These are phyloP conservation scores for Hydraecia micacea DNA, from an alignment of 2,888 invertebrate species.

Conservation along the genomic window DNA sequence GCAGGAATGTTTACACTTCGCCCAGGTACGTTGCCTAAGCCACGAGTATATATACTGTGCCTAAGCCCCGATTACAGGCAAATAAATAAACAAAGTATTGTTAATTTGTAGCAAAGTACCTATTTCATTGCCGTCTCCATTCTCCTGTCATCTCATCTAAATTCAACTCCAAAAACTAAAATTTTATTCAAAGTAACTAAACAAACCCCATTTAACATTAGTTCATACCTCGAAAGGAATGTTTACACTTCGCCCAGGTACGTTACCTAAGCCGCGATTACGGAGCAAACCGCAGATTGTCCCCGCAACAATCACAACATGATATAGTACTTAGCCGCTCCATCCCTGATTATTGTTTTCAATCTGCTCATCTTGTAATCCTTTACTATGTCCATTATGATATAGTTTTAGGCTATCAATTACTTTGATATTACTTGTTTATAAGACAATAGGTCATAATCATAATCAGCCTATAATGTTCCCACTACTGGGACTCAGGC, in stretches of 20 bases:
- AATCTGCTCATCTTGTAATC: background rate
- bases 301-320: constrained; percentile 46
- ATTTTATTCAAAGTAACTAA: background rate
- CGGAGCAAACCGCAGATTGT: constrained; percentile 49
- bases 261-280: constrained; percentile 47
- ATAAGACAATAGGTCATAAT: background rate
- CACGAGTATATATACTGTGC: no score
- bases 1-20: constrained; percentile 16
- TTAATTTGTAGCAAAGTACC: background rate
- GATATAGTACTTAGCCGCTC: constrained; percentile 37
- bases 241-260: constrained; percentile 26
- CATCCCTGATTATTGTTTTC: constrained; percentile 26
- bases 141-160: background rate
- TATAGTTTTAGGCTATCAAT: background rate
- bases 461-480: no score
- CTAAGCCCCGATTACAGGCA: constrained; percentile 42
- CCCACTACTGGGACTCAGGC: no score
- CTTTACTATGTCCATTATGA: background rate
- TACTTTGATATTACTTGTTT: constrained; percentile 2
- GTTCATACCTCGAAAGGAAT: background rate
- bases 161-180: background rate
- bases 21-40: constrained; percentile 36
- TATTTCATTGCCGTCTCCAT: background rate
- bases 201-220: background rate
- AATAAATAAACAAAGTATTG: background rate